These are phyloP conservation scores for Elaphurus davidianus DNA, from an alignment of 2,113 vertebrate species.

Conservation along the genomic window DNA sequence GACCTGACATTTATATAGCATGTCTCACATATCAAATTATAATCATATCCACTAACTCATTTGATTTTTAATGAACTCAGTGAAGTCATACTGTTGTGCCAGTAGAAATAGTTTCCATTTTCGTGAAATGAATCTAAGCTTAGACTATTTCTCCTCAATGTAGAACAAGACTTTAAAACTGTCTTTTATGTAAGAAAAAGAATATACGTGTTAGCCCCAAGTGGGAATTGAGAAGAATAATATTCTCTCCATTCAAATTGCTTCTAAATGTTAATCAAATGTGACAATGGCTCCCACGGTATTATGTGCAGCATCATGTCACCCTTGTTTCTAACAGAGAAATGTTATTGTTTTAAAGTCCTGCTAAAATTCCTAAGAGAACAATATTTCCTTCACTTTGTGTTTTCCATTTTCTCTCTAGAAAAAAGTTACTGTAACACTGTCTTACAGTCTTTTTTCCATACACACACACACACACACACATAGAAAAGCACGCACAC, in stretches of 20 bases:
- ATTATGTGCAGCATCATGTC: constrained; percentile 21
- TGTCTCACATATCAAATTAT: constrained; percentile 27
- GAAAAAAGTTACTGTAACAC: constrained; percentile 16
- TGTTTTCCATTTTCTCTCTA: constrained; percentile 21
- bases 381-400: constrained; percentile 9
- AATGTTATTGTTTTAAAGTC: constrained; percentile 49
- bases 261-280: constrained; percentile 57
- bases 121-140: constrained; percentile 26
- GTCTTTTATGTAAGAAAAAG: constrained; percentile 42
- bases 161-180: constrained; percentile 35
- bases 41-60: not conserved
- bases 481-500: not conserved
- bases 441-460: not conserved
- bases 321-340: constrained; percentile 40
- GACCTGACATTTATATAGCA: not conserved
- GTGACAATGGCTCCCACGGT: constrained; percentile 15
- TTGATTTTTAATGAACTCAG: constrained; percentile 14
- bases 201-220: constrained; percentile 31
- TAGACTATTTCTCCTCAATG: constrained; percentile 22
- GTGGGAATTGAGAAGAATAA: constrained; percentile 49
- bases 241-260: constrained; percentile 31
- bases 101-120: constrained; percentile 39
- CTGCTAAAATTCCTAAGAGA: constrained; percentile 40
- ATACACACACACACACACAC: not conserved
- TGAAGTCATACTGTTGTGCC: not conserved